Evolutionary conservation across 1,140 invertebrate species (phyloP), one percentile per base, ranked within the genome.

Genomic region (Drosophila littoralis): DNA sequence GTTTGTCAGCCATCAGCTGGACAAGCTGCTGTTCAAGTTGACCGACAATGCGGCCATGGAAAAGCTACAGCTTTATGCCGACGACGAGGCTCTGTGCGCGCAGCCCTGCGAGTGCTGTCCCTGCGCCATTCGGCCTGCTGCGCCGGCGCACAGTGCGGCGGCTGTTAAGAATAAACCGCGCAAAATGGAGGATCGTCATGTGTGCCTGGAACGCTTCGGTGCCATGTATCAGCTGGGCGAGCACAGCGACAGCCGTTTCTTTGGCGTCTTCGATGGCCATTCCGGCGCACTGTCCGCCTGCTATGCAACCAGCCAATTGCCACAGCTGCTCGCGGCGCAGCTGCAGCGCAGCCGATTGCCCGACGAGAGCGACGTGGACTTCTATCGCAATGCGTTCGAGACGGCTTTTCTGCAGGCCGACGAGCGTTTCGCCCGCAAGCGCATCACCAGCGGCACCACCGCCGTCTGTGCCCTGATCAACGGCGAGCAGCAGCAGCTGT

Each of bases 251-350:
- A 63, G 95, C 94, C 85, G 84, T 0, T 98, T 96, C 93, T 99
- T 97, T 93, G 98, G 97, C 51, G 96, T 99, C 73, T 99, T 98
- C 93, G 98, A 99, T 94, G 98, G 98, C 1, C 98, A 99, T 92
- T 97, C 96, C n/a, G 98, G 98, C 7, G 94, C 95, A 15, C 96
- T 98, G 75, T 98, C 98, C 43, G 97, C 98, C 6, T 94, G 94
- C 59, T 99, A 98, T 93, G 95, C 95, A 83, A 95, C 96, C 38
- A 95, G 96, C 50, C 98, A 99, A 93, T 93, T 99, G 50, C 97
- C 98, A 92, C 95, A 96, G 90, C 96, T 97, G 93, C 93, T 99
- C 70, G 95, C 95, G 8, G 95, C 96, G 89, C 97, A 95, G 86
- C 93, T 98, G 79, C 57, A 35, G 38, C 57, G 51, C 8, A 32